phyloP scores from a whole-genome alignment of 2,113 vertebrate genomes.

The Falcunculus frontatus region DNA sequence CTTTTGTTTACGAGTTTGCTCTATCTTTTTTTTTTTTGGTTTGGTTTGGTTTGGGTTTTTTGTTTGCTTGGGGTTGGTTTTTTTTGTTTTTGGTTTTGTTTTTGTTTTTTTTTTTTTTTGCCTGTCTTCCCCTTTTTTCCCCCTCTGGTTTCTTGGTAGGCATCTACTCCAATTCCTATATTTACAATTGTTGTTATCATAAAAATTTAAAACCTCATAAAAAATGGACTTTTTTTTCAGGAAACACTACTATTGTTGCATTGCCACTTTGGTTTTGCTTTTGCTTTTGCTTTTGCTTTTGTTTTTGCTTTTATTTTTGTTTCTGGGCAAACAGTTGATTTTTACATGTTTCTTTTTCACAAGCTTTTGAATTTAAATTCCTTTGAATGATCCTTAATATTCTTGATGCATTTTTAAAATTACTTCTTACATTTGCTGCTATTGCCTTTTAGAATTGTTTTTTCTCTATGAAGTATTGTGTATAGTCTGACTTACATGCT shows the following conservation, averaged over 20 bases:
- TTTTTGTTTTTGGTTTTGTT: neutral
- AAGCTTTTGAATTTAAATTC: neutral
- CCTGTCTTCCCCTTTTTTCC: neutral
- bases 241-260: neutral
- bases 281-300: neutral
- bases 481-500: neutral
- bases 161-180: neutral
- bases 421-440: neutral
- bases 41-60: neutral
- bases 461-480: neutral
- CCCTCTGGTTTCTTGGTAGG: neutral
- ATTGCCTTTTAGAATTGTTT: neutral
- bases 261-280: neutral
- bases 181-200: neutral
- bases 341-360: neutral
- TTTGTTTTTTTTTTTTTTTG: neutral
- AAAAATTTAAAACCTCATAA: neutral
- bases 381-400: neutral
- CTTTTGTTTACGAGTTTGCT: neutral
- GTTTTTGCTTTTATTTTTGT: neutral
- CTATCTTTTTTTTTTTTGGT: neutral
- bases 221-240: neutral
- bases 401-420: neutral
- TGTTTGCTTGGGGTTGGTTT: neutral
- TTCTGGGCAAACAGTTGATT: neutral